Evolutionary conservation across 2,113 vertebrate genomes (phyloP).

Genomic region (Arenaria interpres): DNA sequence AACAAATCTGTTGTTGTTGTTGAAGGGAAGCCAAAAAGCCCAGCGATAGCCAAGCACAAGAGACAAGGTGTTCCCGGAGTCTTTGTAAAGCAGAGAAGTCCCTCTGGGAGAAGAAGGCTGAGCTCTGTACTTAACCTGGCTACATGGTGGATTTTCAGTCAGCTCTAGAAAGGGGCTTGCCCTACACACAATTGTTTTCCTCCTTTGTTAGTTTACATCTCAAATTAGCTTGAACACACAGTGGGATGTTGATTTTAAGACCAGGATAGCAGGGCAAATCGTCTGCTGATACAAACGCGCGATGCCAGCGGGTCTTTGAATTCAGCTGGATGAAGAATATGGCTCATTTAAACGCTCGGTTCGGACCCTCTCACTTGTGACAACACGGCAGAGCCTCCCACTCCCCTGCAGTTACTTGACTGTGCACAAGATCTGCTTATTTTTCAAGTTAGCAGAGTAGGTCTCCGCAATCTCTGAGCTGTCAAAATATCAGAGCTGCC

Average conservation of each 20-base stretch:
- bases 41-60: background rate
- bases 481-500: background rate
- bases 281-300: background rate
- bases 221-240: background rate
- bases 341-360: background rate
- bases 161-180: background rate
- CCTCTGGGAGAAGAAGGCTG: background rate
- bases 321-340: background rate
- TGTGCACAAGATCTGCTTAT: background rate
- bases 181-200: background rate
- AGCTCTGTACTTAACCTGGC: background rate
- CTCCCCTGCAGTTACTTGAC: background rate
- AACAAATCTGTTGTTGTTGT: background rate
- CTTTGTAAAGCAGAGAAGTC: background rate
- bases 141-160: background rate
- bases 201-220: background rate
- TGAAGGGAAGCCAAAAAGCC: background rate
- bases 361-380: background rate
- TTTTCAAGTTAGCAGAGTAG: background rate
- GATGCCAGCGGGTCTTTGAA: background rate
- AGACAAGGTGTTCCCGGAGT: constrained; percentile 24
- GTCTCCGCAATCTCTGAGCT: background rate
- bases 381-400: background rate
- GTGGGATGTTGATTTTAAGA: background rate
- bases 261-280: background rate